Conservation (phyloP, 2,113 vertebrate species). For the Callorhinus ursinus region DNA sequence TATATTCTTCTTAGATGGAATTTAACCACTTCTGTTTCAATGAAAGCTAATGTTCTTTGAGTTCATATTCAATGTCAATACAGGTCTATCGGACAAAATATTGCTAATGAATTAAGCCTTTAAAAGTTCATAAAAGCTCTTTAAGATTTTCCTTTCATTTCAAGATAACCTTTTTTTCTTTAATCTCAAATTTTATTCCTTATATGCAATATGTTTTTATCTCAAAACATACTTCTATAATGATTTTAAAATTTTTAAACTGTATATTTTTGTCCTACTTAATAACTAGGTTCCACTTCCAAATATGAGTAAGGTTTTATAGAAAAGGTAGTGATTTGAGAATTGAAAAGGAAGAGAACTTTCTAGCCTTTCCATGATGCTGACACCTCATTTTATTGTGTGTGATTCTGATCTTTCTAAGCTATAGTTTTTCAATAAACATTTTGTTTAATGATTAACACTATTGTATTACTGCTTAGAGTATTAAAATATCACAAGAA, state of each 20-base stretch:
- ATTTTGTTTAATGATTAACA: slow-evolving; percentile 11
- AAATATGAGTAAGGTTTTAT: neutral
- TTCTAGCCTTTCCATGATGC: neutral
- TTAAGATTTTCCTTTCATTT: slow-evolving; percentile 19
- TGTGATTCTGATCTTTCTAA: neutral
- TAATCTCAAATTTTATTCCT: neutral
- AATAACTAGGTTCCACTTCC: neutral
- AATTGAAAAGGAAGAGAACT: neutral
- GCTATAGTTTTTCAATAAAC: neutral
- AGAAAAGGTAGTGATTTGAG: neutral
- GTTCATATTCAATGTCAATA: neutral
- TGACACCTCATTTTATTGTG: neutral
- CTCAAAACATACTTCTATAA: neutral
- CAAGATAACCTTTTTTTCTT: neutral
- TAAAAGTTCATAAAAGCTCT: neutral
- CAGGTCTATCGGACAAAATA: neutral
- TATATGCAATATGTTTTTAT: neutral
- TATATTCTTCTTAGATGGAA: neutral
- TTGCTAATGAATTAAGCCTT: neutral
- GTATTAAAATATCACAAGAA: neutral
- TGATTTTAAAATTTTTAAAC: neutral
- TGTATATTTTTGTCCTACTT: neutral
- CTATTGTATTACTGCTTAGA: neutral
- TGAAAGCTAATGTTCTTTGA: neutral
- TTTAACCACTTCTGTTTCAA: neutral